Base-by-base conservation (phyloP, 2,888 invertebrate genomes). In the Orchestes rusci region DNA sequence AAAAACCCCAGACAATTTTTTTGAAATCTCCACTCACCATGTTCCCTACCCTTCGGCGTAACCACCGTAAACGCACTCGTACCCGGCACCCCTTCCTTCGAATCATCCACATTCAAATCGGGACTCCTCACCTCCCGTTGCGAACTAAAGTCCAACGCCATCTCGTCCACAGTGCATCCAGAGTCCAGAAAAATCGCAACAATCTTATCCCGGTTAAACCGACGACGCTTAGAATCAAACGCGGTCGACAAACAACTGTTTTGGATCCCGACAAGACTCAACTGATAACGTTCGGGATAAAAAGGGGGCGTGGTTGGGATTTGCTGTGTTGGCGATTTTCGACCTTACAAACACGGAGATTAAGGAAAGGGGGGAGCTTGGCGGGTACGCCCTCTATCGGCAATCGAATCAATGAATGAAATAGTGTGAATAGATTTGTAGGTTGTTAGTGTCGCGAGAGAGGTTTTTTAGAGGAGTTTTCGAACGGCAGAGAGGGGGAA, bases 131-230 rank as follows among this genome's bases (percentile, higher is more conserved):
- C 58, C 35, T 64, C 65, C 36, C 65, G 53, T 63, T 71, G 65
- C 61, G 60, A 60, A 47, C 79, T 80, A 69, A 78, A 80, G 74
- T 80, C 80, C 69, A 80, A 65, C 45, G 80, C 80, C 77, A 79
- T 78, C 45, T 56, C n/a, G n/a, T n/a, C n/a, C n/a, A n/a, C n/a
- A n/a, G n/a, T n/a, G n/a, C n/a, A n/a, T n/a, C n/a, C n/a, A n/a
- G n/a, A n/a, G n/a, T n/a, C n/a, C n/a, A n/a, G n/a, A n/a, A n/a
- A n/a, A n/a, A n/a, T n/a, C n/a, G n/a, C n/a, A n/a, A n/a, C n/a
- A n/a, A n/a, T n/a, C n/a, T n/a, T n/a, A n/a, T n/a, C n/a, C n/a
- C n/a, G n/a, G n/a, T n/a, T n/a, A n/a, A n/a, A n/a, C n/a, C n/a
- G n/a, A n/a, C n/a, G n/a, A n/a, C n/a, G n/a, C n/a, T n/a, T n/a